These are phyloP conservation scores for Plecotus auritus DNA, from an alignment of 2,113 vertebrate species.

Conservation along the genomic window DNA sequence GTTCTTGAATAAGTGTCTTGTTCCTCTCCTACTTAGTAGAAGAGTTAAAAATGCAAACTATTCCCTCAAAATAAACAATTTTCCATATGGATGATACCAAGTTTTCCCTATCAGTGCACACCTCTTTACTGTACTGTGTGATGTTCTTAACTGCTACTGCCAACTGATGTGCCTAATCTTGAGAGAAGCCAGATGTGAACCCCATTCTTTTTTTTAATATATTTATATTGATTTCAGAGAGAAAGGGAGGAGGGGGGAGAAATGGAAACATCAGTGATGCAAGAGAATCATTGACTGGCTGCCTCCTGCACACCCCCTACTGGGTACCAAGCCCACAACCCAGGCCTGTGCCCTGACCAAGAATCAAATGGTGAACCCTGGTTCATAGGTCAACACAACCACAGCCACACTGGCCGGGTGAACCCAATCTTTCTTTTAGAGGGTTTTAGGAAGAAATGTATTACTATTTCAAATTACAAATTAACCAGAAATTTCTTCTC, in stretches of 20 bases:
- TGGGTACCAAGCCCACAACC: too few species aligned
- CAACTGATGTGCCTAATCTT: background rate
- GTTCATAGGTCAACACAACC: too few species aligned
- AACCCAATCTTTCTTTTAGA: background rate
- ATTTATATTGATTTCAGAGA: too few species aligned
- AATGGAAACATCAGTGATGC: too few species aligned
- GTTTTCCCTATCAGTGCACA: background rate
- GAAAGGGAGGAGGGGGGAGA: too few species aligned
- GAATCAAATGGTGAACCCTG: too few species aligned
- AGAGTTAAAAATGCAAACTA: background rate
- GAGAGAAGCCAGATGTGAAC: background rate
- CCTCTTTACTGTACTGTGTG: background rate
- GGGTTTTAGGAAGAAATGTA: background rate
- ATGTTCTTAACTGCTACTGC: background rate
- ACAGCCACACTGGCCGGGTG: background rate
- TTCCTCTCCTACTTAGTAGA: background rate
- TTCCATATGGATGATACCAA: background rate
- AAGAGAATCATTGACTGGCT: too few species aligned
- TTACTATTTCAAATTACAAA: background rate
- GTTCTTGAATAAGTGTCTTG: background rate
- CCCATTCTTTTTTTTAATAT: background rate
- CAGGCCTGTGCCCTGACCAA: too few species aligned
- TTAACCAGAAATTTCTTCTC: background rate
- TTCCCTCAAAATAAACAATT: background rate
- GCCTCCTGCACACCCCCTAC: too few species aligned